Evolutionary conservation across 2,797 vertebrate species (phyloP).

Genomic region (Moxostoma hubbsi): DNA sequence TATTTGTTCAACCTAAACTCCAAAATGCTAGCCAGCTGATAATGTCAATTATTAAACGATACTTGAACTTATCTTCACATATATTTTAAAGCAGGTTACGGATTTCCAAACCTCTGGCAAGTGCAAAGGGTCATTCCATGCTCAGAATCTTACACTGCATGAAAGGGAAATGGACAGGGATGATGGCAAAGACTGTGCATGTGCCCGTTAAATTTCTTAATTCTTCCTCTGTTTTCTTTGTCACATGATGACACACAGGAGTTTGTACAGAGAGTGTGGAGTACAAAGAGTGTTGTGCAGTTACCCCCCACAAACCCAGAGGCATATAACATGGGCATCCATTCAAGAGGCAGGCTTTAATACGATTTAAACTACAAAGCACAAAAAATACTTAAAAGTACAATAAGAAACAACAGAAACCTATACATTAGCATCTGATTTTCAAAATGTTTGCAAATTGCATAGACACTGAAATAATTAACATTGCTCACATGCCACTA

Average conservation of each 20-base stretch:
- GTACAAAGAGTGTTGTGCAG: slow-evolving; percentile 2
- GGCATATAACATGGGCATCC: not conserved
- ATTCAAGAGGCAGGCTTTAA: not conserved
- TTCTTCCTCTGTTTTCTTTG: slow-evolving; percentile 29
- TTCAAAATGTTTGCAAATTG: too few species aligned
- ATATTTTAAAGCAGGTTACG: not conserved
- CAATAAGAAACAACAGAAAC: not conserved
- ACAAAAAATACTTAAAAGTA: slow-evolving; percentile 3
- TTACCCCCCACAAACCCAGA: not conserved
- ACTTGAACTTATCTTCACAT: not conserved
- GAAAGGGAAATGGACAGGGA: not conserved
- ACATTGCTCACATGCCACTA: too few species aligned
- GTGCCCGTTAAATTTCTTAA: slow-evolving; percentile 13
- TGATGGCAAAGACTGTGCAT: not conserved
- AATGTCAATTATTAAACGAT: too few species aligned
- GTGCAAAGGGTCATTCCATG: slow-evolving; percentile 15
- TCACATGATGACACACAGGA: slow-evolving; percentile 27
- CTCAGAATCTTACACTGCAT: slow-evolving; percentile 25
- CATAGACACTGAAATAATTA: too few species aligned
- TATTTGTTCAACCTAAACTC: too few species aligned
- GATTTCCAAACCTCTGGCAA: not conserved
- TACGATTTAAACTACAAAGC: not conserved
- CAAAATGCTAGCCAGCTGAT: too few species aligned
- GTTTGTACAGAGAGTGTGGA: slow-evolving; percentile 33
- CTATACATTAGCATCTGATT: too few species aligned